These are phyloP conservation scores for Montipora capitata DNA, from an alignment of 92 coral and sea anemone species.

Conservation along the genomic window DNA sequence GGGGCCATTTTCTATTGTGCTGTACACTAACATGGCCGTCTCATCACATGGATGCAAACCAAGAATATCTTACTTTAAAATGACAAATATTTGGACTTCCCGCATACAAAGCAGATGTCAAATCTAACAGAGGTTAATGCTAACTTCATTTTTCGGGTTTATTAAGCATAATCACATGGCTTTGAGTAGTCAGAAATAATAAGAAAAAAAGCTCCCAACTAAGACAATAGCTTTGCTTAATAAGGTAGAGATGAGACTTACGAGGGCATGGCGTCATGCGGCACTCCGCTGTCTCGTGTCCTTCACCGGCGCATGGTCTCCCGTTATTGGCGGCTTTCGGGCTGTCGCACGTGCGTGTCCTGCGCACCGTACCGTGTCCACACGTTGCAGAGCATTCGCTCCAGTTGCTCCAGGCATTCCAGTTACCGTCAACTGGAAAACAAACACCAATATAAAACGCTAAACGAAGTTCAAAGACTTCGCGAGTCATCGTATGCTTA, in stretches of 20 bases:
- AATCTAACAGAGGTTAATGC: too few relatives aligned
- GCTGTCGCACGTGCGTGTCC: conserved; percentile 89
- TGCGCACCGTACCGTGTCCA: conserved; percentile 88
- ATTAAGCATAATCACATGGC: too few relatives aligned
- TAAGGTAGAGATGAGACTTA: conserved; percentile 20
- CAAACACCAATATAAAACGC: not conserved
- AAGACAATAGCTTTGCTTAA: too few relatives aligned
- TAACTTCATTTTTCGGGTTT: too few relatives aligned
- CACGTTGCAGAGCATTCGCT: conserved; percentile 91
- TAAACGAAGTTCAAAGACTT: not conserved
- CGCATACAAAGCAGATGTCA: too few relatives aligned
- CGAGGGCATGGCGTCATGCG: conserved; percentile 94
- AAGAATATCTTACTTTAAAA: too few relatives aligned
- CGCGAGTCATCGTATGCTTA: not conserved
- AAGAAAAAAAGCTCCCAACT: not conserved
- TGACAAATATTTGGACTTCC: too few relatives aligned
- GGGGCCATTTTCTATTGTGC: too few relatives aligned
- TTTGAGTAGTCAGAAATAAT: too few relatives aligned
- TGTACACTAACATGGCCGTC: too few relatives aligned
- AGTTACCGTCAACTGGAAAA: conserved; percentile 89
- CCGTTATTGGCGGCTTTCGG: conserved; percentile 92
- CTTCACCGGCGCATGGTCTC: conserved; percentile 90
- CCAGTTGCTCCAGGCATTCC: conserved; percentile 98
- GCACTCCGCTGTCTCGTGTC: conserved; percentile 90
- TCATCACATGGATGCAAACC: too few relatives aligned